Evolutionary conservation across 2,113 vertebrate species (phyloP), one percentile per base, ranked within the genome.

Genomic region (Callocephalon fimbriatum): DNA sequence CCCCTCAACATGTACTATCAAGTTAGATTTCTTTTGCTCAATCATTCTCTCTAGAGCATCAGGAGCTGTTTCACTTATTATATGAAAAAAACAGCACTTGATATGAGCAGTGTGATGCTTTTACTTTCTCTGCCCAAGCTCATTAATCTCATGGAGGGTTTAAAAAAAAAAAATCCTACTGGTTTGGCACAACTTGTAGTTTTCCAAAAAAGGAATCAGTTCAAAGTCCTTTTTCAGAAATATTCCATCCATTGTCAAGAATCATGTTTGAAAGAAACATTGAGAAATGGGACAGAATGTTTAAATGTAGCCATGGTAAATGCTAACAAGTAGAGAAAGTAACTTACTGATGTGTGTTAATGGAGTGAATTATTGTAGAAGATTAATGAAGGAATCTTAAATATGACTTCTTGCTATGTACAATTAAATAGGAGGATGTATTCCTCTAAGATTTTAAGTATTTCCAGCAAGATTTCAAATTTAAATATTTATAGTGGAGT

Each of bases 1-100:
- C 98, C 98, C 98, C 98, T 98, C 98, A 98, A 98, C 98, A 97
- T 98, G 98, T 98, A 98, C 98, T 95, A 98, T 98, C 98, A 98
- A 98, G 97, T 98, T 97, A 97, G 91, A 98, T 98, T 98, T 98
- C 97, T 97, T 98, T 98, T 97, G 97, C 96, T 98, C 98, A 96
- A 93, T 98, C 98, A 98, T 98, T 98, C 95, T 98, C 98, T 93
- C 32, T 68, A 79, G 96, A 98, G 98, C 92, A 97, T 97, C 98
- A 95, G 85, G 87, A 96, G 71, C 90, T 78, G 87, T 91, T 97
- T 98, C 92, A 63, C 95, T 96, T 86, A 94, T 81, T 94, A 86
- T 86, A 83, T 89, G 61, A 93, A 92, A 67, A 90, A 95, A 96
- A 45, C 68, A 90, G 75, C 78, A 71, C 87, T 85, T 88, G 76